A percentile compares a stretch with the other conserved stretches of the same genome.
Conservation (phyloP, 37 sponge, comb jelly and placozoan genomes). For the Tethya wilhelma region DNA sequence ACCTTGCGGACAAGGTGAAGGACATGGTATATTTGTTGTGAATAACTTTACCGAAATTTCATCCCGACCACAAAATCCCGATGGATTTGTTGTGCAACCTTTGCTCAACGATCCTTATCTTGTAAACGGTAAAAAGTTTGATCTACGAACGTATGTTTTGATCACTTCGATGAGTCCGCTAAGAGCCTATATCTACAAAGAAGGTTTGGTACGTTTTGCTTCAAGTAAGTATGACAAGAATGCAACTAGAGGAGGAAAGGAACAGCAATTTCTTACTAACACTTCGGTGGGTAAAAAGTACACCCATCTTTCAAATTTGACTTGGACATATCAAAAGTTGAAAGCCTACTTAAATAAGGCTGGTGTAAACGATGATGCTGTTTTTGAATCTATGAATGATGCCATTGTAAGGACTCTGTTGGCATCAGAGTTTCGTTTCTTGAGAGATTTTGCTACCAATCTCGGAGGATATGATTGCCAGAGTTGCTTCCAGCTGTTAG, state of each 20-base stretch:
- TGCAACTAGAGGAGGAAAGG: constrained; percentile 60
- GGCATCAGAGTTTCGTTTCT: constrained; percentile 66
- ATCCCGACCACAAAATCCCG: background rate
- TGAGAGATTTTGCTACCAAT: constrained; percentile 17
- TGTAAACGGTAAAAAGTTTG: constrained; percentile 78
- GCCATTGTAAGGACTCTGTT: constrained; percentile 77
- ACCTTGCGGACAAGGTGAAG: constrained; percentile 80
- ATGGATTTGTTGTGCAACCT: constrained; percentile 77
- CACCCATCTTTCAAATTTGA: constrained; percentile 66
- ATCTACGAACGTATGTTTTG: constrained; percentile 85
- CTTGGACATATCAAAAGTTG: constrained; percentile 87
- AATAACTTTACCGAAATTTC: constrained; percentile 38
- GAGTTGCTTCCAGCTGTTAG: constrained; percentile 84
- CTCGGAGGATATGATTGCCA: constrained; percentile 78
- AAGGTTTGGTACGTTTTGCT: constrained; percentile 90
- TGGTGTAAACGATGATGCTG: constrained; percentile 30
- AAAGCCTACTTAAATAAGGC: constrained; percentile 19
- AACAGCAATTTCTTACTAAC: constrained; percentile 80
- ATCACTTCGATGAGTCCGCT: constrained; percentile 80
- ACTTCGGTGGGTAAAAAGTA: constrained; percentile 89
- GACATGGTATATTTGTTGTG: constrained; percentile 85
- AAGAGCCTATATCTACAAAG: constrained; percentile 82
- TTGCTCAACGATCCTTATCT: constrained; percentile 70
- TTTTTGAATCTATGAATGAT: constrained; percentile 71
- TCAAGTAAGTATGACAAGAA: constrained; percentile 64